Conservation (phyloP, 2,113 vertebrate genomes). For the Corvus moneduloides region DNA sequence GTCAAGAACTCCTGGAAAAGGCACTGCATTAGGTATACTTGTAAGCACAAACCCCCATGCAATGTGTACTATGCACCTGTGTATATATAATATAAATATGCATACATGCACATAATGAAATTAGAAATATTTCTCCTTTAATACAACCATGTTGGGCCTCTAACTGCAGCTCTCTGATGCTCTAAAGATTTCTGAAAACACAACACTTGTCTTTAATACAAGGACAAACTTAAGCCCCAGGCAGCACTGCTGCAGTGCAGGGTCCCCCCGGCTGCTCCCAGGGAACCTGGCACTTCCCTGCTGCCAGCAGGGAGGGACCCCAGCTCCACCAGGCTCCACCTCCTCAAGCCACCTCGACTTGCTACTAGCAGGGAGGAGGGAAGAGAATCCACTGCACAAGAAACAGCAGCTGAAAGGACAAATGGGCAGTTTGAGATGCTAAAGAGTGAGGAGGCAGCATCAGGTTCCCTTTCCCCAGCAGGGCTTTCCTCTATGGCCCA, state of each 20-base stretch:
- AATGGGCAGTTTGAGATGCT: not conserved
- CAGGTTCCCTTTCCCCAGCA: not conserved
- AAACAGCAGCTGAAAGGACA: not conserved
- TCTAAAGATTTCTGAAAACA: not conserved
- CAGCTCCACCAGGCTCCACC: not conserved
- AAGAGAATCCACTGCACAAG: not conserved
- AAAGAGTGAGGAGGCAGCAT: not conserved
- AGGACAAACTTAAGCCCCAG: not conserved
- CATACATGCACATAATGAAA: not conserved
- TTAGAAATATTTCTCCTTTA: not conserved
- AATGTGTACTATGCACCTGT: not conserved
- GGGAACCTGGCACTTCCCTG: not conserved
- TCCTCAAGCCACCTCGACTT: not conserved
- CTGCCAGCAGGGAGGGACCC: not conserved
- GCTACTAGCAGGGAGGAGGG: not conserved
- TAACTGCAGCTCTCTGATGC: not conserved
- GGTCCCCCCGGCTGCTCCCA: not conserved
- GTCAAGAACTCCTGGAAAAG: not conserved
- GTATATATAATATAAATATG: not conserved
- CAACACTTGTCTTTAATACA: not conserved
- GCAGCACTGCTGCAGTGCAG: not conserved
- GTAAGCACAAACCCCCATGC: conserved; percentile 37
- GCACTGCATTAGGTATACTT: not conserved
- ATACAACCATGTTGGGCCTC: not conserved
- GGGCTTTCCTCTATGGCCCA: not conserved